Base-by-base conservation (phyloP, 2,888 invertebrate genomes). In the Spodoptera littoralis region DNA sequence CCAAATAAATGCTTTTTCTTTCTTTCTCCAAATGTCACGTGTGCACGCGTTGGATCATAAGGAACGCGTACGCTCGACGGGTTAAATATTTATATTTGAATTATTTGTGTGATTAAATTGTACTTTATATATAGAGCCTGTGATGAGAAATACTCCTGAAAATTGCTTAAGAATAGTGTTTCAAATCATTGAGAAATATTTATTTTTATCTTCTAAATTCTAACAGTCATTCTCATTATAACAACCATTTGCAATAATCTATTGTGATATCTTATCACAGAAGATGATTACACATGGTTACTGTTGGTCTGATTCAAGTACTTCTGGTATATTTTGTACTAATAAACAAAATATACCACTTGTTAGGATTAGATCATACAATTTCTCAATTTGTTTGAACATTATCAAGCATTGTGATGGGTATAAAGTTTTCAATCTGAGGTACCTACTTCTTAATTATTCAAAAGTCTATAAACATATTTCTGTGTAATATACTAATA, bases 401-500 rank as follows among this genome's bases (percentile, higher is more conserved):
- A 61, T 87, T 89, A 88, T 87, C 64, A 63, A 75, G 90, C 88
- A 76, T 57, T 84, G 72, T 91, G 92, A 94, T 91, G 93, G 88
- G 78, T 90, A 18, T 86, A 90, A 95, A 93, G 94, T 93, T 91
- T 93, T 93, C 90, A 95, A 95, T 90, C 93, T 95, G 91, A 94
- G 85, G 78, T 84, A 73, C 4, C 61, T 44, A n/a, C 18, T 1
- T 54, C 30, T 44, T 60, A 44, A 50, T 36, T 47, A 22, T 36
- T 36, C 36, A 36, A 36, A 6, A 8, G 9, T 36, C 2, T 6
- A 27, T 0, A 36, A 36, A 36, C 9, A 36, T 36, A 36, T 36
- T 36, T 18, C 18, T 36, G 36, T 9, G 36, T 36, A 36, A 1
- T 2, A 36, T 36, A 9, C 36, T 36, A 36, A 36, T 36, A 9